Conservation (phyloP, 2,888 invertebrate genomes). For the Limnephilus auricula region DNA sequence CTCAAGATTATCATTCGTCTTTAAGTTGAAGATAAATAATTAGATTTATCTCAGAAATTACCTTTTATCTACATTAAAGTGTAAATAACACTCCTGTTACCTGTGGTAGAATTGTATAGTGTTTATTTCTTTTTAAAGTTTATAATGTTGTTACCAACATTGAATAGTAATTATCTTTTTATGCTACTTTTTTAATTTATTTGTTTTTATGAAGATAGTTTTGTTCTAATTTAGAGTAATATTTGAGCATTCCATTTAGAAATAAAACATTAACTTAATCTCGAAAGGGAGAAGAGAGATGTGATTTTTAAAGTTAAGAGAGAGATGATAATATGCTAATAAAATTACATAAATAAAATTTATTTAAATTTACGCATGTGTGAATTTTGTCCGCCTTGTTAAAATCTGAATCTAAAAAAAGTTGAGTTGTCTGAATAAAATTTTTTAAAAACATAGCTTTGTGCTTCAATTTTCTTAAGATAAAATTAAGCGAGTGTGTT, state of each 20-base stretch:
- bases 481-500: not conserved
- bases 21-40: not conserved
- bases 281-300: not conserved
- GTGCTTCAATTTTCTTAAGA: not conserved
- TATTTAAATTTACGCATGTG: not conserved
- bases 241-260: constrained; percentile 36
- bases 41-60: constrained; percentile 12
- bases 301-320: not conserved
- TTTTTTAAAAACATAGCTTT: not conserved
- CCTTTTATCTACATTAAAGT: constrained; percentile 5
- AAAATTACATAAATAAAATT: not conserved
- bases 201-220: constrained; percentile 33
- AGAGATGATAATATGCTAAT: not conserved
- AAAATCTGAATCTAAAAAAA: not conserved
- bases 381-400: not conserved
- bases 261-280: constrained; percentile 12
- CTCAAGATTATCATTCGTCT: not conserved
- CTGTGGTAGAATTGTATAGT: constrained; percentile 24
- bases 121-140: constrained; percentile 27
- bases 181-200: constrained; percentile 4
- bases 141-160: constrained; percentile 22
- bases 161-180: constrained; percentile 5
- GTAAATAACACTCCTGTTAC: constrained; percentile 39
- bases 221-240: constrained; percentile 17
- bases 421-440: not conserved